Conservation (phyloP, 2,888 invertebrate genomes). For the Agrochola litura region DNA sequence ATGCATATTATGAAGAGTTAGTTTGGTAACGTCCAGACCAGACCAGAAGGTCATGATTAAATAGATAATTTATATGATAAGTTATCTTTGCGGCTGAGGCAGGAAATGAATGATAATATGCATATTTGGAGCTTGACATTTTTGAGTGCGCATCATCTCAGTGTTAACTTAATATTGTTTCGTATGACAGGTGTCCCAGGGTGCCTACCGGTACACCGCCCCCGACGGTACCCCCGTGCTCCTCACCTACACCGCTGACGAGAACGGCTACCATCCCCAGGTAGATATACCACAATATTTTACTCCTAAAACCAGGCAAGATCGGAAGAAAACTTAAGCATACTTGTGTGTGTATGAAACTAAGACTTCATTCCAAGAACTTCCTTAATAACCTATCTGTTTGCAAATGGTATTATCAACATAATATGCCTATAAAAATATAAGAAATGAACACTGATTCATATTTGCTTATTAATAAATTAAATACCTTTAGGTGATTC, state of each 20-base stretch:
- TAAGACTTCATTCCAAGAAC: conserved; percentile 18
- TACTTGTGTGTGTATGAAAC: not conserved
- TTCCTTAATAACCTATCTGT: conserved; percentile 11
- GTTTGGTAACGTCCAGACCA: not conserved
- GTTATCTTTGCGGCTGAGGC: not conserved
- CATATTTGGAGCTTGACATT: not conserved
- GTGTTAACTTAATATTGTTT: conserved; percentile 10
- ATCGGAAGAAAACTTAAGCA: not conserved
- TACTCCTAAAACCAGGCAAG: not conserved
- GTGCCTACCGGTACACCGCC: conserved; percentile 87
- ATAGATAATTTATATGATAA: conserved; percentile 5
- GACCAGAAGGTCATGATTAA: not conserved
- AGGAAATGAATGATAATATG: not conserved
- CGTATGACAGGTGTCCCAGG: conserved; percentile 80
- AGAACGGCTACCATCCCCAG: conserved; percentile 92
- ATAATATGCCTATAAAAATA: conserved; percentile 11
- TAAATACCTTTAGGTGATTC: not conserved
- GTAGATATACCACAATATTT: conserved; percentile 70
- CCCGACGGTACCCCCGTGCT: conserved; percentile 91
- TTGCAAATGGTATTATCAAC: conserved; percentile 27
- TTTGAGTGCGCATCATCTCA: not conserved
- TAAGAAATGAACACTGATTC: not conserved
- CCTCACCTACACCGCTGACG: conserved; percentile 91
- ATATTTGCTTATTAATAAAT: conserved; percentile 14
- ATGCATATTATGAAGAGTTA: not conserved